These are phyloP conservation scores for Xiphorhynchus elegans DNA, from an alignment of 2,113 vertebrate species.

Conservation along the genomic window DNA sequence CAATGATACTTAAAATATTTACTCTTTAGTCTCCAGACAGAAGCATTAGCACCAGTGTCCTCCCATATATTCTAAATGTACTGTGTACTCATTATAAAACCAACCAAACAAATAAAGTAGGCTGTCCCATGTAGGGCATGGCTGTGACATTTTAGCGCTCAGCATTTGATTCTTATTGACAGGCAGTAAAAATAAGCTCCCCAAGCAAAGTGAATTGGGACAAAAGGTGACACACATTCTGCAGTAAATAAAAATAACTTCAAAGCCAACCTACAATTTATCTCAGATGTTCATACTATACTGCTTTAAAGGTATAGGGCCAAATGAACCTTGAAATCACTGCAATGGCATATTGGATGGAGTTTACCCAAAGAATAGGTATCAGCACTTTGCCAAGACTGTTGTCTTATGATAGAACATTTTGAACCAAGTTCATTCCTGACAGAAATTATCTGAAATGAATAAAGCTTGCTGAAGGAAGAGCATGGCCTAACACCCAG, in stretches of 20 bases:
- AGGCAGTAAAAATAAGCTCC: neutral
- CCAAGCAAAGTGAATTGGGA: neutral
- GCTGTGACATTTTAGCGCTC: neutral
- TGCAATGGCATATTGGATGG: neutral
- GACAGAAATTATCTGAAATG: neutral
- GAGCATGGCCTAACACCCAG: neutral
- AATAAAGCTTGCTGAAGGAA: neutral
- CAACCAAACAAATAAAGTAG: neutral
- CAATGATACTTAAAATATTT: neutral
- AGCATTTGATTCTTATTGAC: neutral
- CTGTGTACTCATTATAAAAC: neutral
- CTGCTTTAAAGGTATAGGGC: neutral
- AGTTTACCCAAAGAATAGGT: neutral
- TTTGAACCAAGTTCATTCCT: neutral
- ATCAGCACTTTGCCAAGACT: neutral
- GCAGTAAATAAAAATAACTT: slow-evolving; percentile 25
- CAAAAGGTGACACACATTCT: neutral
- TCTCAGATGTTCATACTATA: neutral
- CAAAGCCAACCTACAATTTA: neutral
- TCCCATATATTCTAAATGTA: neutral
- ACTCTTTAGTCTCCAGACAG: neutral
- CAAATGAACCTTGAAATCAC: neutral
- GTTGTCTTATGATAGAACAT: neutral
- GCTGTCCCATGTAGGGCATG: neutral
- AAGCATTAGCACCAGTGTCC: neutral